A percentile compares a stretch with the other conserved stretches of the same genome.
phyloP scores from a whole-genome alignment of 1,140 invertebrate species.

The Oryzaephilus surinamensis region DNA sequence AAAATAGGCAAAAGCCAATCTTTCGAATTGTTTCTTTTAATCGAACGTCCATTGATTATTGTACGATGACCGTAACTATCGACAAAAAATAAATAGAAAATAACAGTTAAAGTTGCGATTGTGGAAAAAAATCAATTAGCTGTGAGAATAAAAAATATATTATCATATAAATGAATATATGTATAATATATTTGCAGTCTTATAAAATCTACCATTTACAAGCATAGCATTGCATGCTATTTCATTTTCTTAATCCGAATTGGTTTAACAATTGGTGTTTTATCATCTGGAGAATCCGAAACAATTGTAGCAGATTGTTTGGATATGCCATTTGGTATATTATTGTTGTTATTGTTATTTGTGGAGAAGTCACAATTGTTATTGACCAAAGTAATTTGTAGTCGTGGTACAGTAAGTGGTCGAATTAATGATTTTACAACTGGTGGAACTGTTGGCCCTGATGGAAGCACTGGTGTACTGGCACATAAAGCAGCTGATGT shows the following conservation, averaged over 20 bases:
- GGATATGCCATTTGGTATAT: conserved; percentile 12
- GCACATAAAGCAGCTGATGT: conserved; percentile 52
- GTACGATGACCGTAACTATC: too few species aligned
- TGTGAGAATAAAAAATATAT: too few species aligned
- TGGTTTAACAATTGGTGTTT: conserved; percentile 35
- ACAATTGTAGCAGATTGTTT: conserved; percentile 6
- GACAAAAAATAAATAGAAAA: too few species aligned
- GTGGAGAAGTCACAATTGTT: conserved; percentile 28
- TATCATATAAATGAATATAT: too few species aligned
- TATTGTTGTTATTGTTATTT: conserved; percentile 11
- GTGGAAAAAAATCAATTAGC: too few species aligned
- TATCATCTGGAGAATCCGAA: conserved; percentile 10
- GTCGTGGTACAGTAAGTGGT: conserved; percentile 47
- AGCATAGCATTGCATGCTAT: conserved; percentile 21
- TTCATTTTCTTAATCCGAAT: conserved; percentile 31
- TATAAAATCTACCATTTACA: conserved; percentile 18
- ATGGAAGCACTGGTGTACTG: conserved; percentile 47
- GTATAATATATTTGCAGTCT: too few species aligned
- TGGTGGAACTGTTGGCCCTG: conserved; percentile 37
- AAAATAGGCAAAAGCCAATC: too few species aligned
- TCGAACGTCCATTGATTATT: too few species aligned
- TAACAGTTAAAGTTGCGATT: too few species aligned
- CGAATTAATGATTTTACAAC: conserved; percentile 46
- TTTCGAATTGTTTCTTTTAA: too few species aligned
- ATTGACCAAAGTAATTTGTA: conserved; percentile 39